Conservation (phyloP, 2,113 vertebrate genomes). For the Proteles cristata region DNA sequence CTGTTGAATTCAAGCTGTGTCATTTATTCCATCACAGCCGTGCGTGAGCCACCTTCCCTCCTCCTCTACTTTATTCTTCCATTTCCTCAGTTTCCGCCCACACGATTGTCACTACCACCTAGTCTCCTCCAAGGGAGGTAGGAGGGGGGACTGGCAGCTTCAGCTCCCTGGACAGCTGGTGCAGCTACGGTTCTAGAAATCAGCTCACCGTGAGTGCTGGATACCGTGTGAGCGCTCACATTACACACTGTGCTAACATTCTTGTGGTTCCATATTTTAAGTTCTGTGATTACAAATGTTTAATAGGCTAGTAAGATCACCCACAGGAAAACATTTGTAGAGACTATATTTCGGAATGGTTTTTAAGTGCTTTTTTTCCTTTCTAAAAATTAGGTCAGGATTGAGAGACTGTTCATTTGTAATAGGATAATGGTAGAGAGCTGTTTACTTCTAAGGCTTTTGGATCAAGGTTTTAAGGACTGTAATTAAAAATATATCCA, state of each 20-base stretch:
- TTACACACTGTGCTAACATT: conserved; percentile 59
- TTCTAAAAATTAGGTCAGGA: conserved; percentile 64
- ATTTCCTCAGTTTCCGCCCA: conserved; percentile 73
- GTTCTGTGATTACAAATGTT: conserved; percentile 73
- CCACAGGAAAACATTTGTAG: conserved; percentile 53
- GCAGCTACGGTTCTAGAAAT: conserved; percentile 63
- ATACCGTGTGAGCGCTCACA: background rate
- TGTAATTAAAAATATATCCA: conserved; percentile 70
- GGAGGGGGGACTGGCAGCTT: conserved; percentile 58
- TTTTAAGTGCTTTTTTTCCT: conserved; percentile 40
- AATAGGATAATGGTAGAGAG: conserved; percentile 51
- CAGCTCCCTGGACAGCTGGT: conserved; percentile 57
- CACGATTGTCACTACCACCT: conserved; percentile 46
- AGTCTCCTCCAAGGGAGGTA: conserved; percentile 53
- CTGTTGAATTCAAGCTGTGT: conserved; percentile 60
- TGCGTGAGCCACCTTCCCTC: background rate
- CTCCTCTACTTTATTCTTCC: background rate
- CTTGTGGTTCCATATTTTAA: conserved; percentile 74
- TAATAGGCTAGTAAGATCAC: conserved; percentile 70
- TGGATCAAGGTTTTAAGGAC: conserved; percentile 61
- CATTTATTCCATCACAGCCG: conserved; percentile 56
- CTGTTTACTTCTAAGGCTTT: conserved; percentile 59
- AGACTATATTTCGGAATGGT: conserved; percentile 66
- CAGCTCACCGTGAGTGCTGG: conserved; percentile 23
- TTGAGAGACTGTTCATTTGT: conserved; percentile 36